phyloP scores from a whole-genome alignment of 2,797 vertebrate species.

The Margarornis squamiger region DNA sequence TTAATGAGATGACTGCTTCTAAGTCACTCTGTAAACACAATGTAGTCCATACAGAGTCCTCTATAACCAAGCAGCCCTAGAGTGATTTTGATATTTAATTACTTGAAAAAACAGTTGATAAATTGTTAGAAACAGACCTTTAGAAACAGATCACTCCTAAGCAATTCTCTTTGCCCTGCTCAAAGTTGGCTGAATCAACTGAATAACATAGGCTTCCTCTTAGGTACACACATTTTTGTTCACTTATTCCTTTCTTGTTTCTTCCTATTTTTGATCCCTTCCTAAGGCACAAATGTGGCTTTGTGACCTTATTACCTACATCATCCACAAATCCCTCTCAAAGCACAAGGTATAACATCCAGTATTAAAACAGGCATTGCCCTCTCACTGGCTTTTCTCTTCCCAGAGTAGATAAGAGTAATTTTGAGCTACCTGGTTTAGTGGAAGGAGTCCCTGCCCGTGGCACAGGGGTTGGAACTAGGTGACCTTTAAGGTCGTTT shows the following conservation, averaged over 20 bases:
- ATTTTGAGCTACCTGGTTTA: not conserved
- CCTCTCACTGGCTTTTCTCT: not conserved
- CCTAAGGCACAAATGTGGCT: not conserved
- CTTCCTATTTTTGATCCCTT: not conserved
- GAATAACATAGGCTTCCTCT: not conserved
- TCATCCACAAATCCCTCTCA: not conserved
- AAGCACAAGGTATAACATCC: not conserved
- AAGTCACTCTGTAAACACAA: not conserved
- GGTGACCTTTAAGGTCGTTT: not conserved
- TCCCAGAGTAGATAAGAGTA: not conserved
- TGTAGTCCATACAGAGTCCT: not conserved
- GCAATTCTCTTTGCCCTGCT: not conserved
- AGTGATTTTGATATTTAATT: not conserved
- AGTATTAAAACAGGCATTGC: not conserved
- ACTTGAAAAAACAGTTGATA: not conserved
- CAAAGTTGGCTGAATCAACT: not conserved
- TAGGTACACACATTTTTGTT: not conserved
- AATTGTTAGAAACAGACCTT: not conserved
- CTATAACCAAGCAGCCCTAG: not conserved
- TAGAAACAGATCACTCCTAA: not conserved
- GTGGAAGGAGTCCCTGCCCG: not conserved
- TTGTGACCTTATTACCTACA: not conserved
- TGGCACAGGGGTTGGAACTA: not conserved
- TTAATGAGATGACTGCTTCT: not conserved
- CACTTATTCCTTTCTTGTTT: not conserved